These are phyloP conservation scores for Entelurus aequoreus DNA, from an alignment of 2,113 vertebrate genomes.

Conservation along the genomic window DNA sequence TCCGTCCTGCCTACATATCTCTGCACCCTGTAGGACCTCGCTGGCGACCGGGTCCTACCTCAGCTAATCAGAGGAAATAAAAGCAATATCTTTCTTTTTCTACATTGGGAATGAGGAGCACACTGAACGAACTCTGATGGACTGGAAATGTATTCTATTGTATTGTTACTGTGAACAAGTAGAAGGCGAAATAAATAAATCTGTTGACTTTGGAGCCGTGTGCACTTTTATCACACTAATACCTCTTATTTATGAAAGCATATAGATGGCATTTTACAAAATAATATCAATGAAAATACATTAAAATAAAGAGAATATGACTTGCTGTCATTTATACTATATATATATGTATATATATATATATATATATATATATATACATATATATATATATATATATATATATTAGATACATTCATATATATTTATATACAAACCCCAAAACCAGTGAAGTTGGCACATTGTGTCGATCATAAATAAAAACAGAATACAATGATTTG, in stretches of 20 bases:
- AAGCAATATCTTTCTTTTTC: constrained; percentile 93
- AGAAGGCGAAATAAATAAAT: constrained; percentile 92
- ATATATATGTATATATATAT: no score
- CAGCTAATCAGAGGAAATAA: constrained; percentile 73
- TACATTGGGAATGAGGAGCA: constrained; percentile 76
- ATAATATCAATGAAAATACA: no score
- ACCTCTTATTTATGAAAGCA: no score
- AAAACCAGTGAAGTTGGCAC: no score
- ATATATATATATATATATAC: no score
- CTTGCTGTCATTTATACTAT: neutral
- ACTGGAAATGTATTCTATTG: constrained; percentile 82
- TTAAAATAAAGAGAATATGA: neutral
- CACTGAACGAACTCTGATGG: constrained; percentile 61
- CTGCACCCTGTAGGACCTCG: constrained; percentile 71
- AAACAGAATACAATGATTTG: no score
- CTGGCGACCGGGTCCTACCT: constrained; percentile 60
- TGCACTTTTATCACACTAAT: neutral
- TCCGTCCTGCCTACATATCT: constrained; percentile 75
- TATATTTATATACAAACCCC: no score
- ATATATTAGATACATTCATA: neutral
- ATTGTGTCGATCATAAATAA: no score
- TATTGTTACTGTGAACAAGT: constrained; percentile 94
- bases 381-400: no score
- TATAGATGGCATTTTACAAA: no score
- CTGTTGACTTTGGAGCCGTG: constrained; percentile 76